phyloP scores from a whole-genome alignment of 1,140 invertebrate genomes.

The Caligus rogercresseyi region DNA sequence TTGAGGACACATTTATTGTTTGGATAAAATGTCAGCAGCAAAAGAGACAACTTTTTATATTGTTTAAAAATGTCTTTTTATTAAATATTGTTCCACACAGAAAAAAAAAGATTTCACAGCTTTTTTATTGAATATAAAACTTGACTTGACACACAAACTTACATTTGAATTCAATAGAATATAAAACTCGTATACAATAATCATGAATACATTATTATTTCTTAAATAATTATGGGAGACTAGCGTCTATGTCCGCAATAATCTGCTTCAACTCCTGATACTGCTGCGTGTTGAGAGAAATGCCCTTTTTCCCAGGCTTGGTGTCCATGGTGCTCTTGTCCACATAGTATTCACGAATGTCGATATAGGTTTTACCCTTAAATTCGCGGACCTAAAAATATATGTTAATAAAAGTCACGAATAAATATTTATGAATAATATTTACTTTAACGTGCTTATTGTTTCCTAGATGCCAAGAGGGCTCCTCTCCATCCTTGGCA shows the following conservation, averaged over 20 bases:
- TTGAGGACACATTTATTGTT: too few relatives aligned
- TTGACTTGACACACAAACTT: too few relatives aligned
- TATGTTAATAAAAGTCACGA: neutral
- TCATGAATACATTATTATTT: too few relatives aligned
- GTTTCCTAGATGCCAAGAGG: conserved; percentile 13
- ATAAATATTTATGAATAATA: neutral
- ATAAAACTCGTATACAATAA: too few relatives aligned
- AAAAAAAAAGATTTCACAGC: too few relatives aligned
- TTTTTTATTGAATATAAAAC: too few relatives aligned
- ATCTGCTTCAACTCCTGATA: conserved; percentile 18
- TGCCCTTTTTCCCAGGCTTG: conserved; percentile 20
- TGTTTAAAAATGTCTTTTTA: too few relatives aligned
- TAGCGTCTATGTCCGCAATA: neutral
- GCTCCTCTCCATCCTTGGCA: conserved; percentile 7
- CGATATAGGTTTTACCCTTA: conserved; percentile 13
- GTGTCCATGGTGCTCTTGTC: conserved; percentile 17
- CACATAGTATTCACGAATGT: conserved; percentile 20
- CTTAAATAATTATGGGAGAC: conserved; percentile 4
- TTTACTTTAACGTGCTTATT: conserved; percentile 18
- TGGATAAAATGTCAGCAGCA: too few relatives aligned
- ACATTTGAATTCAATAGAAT: too few relatives aligned
- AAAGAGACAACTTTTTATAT: too few relatives aligned
- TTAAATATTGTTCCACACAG: too few relatives aligned
- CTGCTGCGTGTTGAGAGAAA: conserved; percentile 12
- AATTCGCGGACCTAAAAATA: conserved; percentile 16